phyloP scores from a whole-genome alignment of 2,113 vertebrate species.

The Ictalurus punctatus region DNA sequence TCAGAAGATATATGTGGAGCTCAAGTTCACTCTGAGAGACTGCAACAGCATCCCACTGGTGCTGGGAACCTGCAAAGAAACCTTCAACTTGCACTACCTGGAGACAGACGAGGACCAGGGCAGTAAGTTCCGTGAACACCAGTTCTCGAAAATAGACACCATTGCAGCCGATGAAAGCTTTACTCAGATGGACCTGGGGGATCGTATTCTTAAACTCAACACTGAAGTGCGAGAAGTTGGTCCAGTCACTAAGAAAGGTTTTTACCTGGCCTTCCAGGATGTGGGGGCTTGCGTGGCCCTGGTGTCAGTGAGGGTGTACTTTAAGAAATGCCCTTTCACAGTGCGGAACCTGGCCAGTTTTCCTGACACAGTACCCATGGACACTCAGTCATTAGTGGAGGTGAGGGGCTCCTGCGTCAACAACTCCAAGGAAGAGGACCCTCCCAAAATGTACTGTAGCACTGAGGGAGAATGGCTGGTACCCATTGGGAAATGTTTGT shows the following conservation, averaged over 20 bases:
- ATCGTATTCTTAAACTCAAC: constrained; percentile 97
- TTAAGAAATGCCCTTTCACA: constrained; percentile 94
- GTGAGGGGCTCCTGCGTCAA: constrained; percentile 95
- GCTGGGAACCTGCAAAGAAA: constrained; percentile 96
- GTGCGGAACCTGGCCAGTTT: constrained; percentile 94
- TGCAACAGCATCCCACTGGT: constrained; percentile 97
- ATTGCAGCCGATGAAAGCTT: constrained; percentile 98
- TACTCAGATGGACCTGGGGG: constrained; percentile 96
- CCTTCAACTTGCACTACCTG: constrained; percentile 96
- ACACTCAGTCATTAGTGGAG: constrained; percentile 96
- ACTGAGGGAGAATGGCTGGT: constrained; percentile 99
- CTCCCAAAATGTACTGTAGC: constrained; percentile 98
- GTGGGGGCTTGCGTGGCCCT: constrained; percentile 78
- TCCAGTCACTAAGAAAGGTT: constrained; percentile 89
- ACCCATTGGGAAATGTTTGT: constrained; percentile 96
- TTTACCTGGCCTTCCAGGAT: constrained; percentile 95
- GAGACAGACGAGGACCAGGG: constrained; percentile 92
- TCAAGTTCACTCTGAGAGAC: constrained; percentile 97
- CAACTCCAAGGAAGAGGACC: constrained; percentile 95
- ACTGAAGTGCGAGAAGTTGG: constrained; percentile 96
- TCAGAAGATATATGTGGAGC: constrained; percentile 96
- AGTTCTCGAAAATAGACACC: constrained; percentile 95
- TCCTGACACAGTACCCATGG: constrained; percentile 94
- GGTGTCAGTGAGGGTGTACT: constrained; percentile 88
- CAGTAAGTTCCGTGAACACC: constrained; percentile 90